Evolutionary conservation across 2,797 vertebrate genomes (phyloP), one percentile per base, ranked within the genome.

Genomic region (Tenualosa thibaudeaui): DNA sequence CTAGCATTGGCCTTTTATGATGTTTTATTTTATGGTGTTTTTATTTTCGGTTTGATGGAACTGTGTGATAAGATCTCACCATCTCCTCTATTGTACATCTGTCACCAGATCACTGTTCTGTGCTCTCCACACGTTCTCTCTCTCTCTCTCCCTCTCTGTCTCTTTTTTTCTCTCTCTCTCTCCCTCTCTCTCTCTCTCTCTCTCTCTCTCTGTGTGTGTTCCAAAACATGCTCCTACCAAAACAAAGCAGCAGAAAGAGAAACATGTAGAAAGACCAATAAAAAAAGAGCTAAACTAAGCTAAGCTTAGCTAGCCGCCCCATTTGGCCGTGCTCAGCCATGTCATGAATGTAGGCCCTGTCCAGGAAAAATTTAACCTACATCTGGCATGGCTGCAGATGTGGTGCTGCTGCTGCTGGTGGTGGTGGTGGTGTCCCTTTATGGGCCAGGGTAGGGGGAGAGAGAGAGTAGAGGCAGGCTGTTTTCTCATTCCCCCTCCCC

Each of bases 281-380:
- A 31, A 71, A 37, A 31, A 40, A 31, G 15, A 19, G 19, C 71
- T 78, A 78, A 40, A 12, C 51, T 53, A 13, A 56, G 54, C 54
- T 4, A 56, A 56, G 54, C 54, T 56, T 22, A 31, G 26, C 37
- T 22, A 46, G 37, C 15, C 17, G 50, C 50, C 71, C 43, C 7
- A 5, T 78, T 40, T 43, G 15, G 17, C 71, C 71, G 40, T 17
- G 5, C 4, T 46, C 68, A 40, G 31, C 12, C 26, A 37, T 75
- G 68, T 75, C 24, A 37, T 40, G 68, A 75, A 75, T 78, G 71
- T 22, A 78, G 71, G 71, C 40, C 71, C 71, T 22, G 37, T 78
- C 71, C 71, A 43, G 71, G 71, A 78, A 46, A 78, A 78, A 7
- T 78, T 46, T 40, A 78, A 78, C 5, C 71, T 78, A 17, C 37